Percentiles rank a stretch among this genome's conserved stretches.
Conservation (phyloP, 2,888 invertebrate species). For the Lasioglossum pauxillum region DNA sequence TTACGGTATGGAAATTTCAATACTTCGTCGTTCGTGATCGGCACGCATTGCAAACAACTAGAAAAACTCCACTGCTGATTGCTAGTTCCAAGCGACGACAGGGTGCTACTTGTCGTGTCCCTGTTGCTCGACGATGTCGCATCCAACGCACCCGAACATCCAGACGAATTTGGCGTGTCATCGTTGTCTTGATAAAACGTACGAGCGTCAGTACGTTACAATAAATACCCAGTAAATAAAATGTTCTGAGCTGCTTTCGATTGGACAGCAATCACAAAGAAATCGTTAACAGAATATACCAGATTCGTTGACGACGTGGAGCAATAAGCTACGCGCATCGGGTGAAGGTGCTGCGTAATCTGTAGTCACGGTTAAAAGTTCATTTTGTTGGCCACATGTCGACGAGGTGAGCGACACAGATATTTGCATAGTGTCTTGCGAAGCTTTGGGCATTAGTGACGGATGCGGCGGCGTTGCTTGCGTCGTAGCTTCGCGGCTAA, state of each 20-base stretch:
- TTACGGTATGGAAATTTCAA: slow-evolving; percentile 9
- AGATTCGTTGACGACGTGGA: slow-evolving; percentile 16
- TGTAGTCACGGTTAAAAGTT: slow-evolving; percentile 58
- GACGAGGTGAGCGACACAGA: slow-evolving; percentile 41
- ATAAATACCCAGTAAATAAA: neutral
- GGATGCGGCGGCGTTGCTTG: slow-evolving; percentile 28
- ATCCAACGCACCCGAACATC: neutral
- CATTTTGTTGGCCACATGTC: slow-evolving; percentile 44
- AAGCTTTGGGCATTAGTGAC: neutral
- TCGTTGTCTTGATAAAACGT: slow-evolving; percentile 22
- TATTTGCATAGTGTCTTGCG: slow-evolving; percentile 31
- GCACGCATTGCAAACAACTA: slow-evolving; percentile 42
- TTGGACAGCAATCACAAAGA: no score
- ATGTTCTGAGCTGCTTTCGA: no score
- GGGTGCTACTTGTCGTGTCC: neutral
- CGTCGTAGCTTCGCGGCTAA: slow-evolving; percentile 28
- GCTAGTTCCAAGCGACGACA: neutral
- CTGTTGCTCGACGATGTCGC: neutral
- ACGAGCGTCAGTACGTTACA: neutral
- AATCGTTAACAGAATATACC: slow-evolving; percentile 5
- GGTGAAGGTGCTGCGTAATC: slow-evolving; percentile 52
- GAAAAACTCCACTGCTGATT: slow-evolving; percentile 42
- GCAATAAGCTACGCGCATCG: slow-evolving; percentile 32
- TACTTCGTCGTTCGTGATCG: slow-evolving; percentile 46
- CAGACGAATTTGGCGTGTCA: slow-evolving; percentile 15